Conservation (phyloP, 2,113 vertebrate species). For the Cnemophilus loriae region DNA sequence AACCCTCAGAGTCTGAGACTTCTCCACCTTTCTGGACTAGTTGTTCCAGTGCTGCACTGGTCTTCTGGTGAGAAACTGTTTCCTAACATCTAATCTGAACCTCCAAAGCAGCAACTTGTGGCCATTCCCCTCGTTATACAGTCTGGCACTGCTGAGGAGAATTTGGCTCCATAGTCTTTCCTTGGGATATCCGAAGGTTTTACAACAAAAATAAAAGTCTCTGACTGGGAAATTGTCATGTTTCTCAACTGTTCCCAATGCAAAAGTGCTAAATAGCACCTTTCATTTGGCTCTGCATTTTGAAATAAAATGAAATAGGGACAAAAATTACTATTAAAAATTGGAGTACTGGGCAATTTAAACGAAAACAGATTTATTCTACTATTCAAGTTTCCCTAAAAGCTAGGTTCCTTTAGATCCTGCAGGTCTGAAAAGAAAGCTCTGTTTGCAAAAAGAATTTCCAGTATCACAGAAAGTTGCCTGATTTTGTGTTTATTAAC, state of each 20-base stretch:
- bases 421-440: neutral
- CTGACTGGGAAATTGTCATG: neutral
- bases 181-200: neutral
- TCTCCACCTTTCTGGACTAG: neutral
- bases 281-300: neutral
- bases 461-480: neutral
- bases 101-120: neutral
- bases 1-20: neutral
- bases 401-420: neutral
- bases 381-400: neutral
- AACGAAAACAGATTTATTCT: slow-evolving; percentile 19
- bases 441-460: neutral
- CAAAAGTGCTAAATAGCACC: neutral
- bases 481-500: neutral
- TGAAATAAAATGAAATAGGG: neutral
- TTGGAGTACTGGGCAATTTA: neutral
- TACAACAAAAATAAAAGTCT: neutral
- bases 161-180: neutral
- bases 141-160: neutral
- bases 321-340: neutral
- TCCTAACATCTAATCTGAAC: neutral
- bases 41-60: neutral
- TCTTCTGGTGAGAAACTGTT: neutral
- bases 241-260: neutral
- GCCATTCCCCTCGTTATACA: neutral